These are phyloP conservation scores for Catharus bicknelli DNA, from an alignment of 2,113 vertebrate species.

Conservation along the genomic window DNA sequence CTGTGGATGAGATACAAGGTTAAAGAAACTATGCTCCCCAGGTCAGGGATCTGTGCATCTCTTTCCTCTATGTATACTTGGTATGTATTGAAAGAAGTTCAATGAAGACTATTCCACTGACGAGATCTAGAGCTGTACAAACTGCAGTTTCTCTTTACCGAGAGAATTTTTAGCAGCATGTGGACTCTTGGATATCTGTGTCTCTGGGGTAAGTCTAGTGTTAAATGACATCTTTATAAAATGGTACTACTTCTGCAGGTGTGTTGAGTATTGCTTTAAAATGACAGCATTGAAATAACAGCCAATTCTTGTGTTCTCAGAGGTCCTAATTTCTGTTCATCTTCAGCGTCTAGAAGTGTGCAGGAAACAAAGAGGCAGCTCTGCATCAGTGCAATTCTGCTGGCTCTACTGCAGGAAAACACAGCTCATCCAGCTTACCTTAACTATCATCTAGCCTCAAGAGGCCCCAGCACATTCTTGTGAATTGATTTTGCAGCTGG, in stretches of 20 bases:
- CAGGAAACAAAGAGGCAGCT: not conserved
- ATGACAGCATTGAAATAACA: not conserved
- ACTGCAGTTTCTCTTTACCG: not conserved
- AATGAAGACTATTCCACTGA: not conserved
- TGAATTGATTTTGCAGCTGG: not conserved
- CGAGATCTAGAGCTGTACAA: not conserved
- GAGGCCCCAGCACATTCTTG: not conserved
- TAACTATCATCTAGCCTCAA: not conserved
- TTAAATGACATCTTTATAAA: not conserved
- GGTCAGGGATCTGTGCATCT: not conserved
- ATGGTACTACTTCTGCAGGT: not conserved
- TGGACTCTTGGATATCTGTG: not conserved
- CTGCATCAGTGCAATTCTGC: not conserved
- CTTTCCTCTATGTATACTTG: not conserved
- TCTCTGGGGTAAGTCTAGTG: not conserved
- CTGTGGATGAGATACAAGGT: not conserved
- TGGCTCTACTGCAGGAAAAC: not conserved
- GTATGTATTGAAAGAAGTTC: not conserved
- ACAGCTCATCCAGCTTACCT: not conserved
- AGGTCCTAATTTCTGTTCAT: not conserved
- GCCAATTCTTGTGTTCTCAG: fast-evolving
- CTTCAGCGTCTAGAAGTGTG: not conserved
- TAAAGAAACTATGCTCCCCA: not conserved
- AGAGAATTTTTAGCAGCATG: not conserved
- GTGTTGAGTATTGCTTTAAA: not conserved